phyloP scores from a whole-genome alignment of 2,113 vertebrate species.

The Cyrtonyx montezumae region DNA sequence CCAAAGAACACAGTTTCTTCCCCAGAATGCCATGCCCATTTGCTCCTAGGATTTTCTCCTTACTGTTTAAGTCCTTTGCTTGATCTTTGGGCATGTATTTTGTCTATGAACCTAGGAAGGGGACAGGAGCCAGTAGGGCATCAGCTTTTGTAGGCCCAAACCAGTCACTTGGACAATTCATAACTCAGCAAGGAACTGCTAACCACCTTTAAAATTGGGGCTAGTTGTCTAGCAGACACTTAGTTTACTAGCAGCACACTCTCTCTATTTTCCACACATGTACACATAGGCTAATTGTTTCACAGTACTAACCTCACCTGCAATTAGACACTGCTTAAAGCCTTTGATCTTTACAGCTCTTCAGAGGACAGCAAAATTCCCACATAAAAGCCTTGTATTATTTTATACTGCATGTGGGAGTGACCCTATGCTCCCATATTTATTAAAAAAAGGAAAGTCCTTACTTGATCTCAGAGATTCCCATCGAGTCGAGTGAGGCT shows the following conservation, averaged over 20 bases:
- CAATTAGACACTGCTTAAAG: slow-evolving; percentile 53
- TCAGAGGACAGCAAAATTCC: slow-evolving; percentile 50
- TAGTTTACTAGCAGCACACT: not conserved
- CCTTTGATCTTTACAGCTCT: slow-evolving; percentile 59
- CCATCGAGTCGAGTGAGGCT: not conserved
- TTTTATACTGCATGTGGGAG: slow-evolving; percentile 32
- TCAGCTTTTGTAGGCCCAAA: not conserved
- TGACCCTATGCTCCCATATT: not conserved
- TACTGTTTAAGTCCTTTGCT: rapidly evolving
- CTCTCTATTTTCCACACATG: slow-evolving; percentile 9
- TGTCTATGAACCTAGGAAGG: not conserved
- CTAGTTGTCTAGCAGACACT: not conserved
- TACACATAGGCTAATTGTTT: not conserved
- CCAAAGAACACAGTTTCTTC: not conserved
- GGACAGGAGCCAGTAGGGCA: not conserved
- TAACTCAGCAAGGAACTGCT: not conserved
- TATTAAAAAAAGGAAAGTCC: slow-evolving; percentile 1
- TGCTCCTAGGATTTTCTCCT: not conserved
- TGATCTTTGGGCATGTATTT: not conserved
- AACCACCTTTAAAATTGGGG: not conserved
- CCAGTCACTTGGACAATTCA: not conserved
- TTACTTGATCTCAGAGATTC: slow-evolving; percentile 31
- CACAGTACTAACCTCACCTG: slow-evolving; percentile 46
- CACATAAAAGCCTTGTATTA: slow-evolving; percentile 54
- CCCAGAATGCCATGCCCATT: not conserved